These are phyloP conservation scores for Lasioglossum oenotherae DNA, from an alignment of 2,888 invertebrate species.

Conservation along the genomic window DNA sequence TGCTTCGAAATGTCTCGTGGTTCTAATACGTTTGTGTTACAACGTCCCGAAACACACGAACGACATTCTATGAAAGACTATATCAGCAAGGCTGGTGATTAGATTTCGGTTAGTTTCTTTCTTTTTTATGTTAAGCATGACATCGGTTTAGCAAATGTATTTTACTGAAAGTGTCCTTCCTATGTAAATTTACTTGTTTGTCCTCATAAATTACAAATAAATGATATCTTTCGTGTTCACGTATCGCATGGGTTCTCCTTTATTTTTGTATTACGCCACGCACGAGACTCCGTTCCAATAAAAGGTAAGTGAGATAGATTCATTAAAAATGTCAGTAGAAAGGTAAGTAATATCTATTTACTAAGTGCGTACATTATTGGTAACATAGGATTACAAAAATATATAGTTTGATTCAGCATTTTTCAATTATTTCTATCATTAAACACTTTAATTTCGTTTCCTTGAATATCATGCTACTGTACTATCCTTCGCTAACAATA, in stretches of 20 bases:
- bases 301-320: slow-evolving; percentile 35
- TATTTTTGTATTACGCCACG: background rate
- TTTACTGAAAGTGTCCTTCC: slow-evolving; percentile 84
- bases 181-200: slow-evolving; percentile 83
- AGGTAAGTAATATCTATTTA: background rate
- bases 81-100: slow-evolving; percentile 54
- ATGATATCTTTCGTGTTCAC: slow-evolving; percentile 82
- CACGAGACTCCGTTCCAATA: background rate
- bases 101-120: slow-evolving; percentile 67
- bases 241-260: slow-evolving; percentile 24
- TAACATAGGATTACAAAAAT: background rate
- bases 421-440: too few species aligned
- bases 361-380: background rate
- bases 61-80: slow-evolving; percentile 53
- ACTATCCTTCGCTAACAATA: too few species aligned
- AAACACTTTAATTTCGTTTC: too few species aligned
- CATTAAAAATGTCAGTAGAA: background rate
- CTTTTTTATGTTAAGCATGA: slow-evolving; percentile 78
- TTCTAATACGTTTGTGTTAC: slow-evolving; percentile 50
- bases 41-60: slow-evolving; percentile 10
- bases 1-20: slow-evolving; percentile 62
- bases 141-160: slow-evolving; percentile 78
- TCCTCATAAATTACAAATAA: slow-evolving; percentile 80
- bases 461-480: too few species aligned
- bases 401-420: background rate